Evolutionary conservation across 2,797 vertebrate species (phyloP), one percentile per base, ranked within the genome.

Genomic region (Geotria australis): DNA sequence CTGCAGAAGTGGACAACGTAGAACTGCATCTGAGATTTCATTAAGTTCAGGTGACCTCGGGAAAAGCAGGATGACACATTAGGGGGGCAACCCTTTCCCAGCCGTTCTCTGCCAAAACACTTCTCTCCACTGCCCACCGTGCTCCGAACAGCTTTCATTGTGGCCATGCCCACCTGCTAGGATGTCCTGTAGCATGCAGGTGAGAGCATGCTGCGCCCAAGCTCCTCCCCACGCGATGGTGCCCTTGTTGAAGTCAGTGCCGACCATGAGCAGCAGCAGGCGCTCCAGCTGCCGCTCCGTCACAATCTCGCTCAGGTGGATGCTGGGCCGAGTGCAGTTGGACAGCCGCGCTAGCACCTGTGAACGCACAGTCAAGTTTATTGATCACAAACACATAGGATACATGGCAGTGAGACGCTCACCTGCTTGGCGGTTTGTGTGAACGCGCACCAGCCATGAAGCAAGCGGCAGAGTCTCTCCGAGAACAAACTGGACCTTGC

Each of bases 151-250:
- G 24, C 24, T 24, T 38, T 38, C 24, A 38, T 24, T 24, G 24
- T 38, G 24, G 15, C 51, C 51, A 8, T 60, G 60, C 70, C 59
- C 68, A 95, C 91, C 88, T 81, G 84, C 78, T 62, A 98, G 70
- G 66, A 98, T 93, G 72, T 98, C 91, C 70, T 98, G 91, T 2
- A 98, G 74, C 91, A 98, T 96, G 63, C 91, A 96, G 8, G 85
- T 96, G 66, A 98, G 77, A 53, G 89, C 94, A 71, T 96, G 95
- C 57, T 98, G 91, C 58, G 88, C 91, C 89, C 91, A 98, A 24
- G 89, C 91, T 38, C 91, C 91, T 7, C 91, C 89, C 91, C 91
- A 96, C 55, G 85, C 86, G 68, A 98, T 96, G 69, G 95, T 88
- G 59, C 91, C 91, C 57, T 88, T 74, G 67, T 98, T 98, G 61